phyloP scores from a whole-genome alignment of 2,113 vertebrate species.

The Podilymbus podiceps region DNA sequence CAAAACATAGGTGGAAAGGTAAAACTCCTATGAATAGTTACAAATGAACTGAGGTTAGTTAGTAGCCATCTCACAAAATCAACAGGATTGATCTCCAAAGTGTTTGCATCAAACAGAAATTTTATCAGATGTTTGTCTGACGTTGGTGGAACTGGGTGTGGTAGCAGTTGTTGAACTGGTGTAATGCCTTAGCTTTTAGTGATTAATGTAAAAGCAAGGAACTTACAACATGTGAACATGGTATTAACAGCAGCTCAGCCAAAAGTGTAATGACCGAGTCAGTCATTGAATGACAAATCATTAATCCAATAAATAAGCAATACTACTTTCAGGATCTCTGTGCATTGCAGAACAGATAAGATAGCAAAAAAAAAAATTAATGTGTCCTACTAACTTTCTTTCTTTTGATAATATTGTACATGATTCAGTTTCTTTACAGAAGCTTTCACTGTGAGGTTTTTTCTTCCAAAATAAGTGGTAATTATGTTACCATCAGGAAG shows the following conservation, averaged over 20 bases:
- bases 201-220: neutral
- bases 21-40: neutral
- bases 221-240: rapidly evolving
- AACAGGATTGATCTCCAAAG: neutral
- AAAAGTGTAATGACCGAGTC: neutral
- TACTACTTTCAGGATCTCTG: neutral
- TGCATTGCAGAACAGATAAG: neutral
- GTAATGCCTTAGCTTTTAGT: neutral
- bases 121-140: neutral
- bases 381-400: neutral
- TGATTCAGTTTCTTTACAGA: neutral
- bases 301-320: neutral
- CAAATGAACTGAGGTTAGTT: neutral
- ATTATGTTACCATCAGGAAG: neutral
- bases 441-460: neutral
- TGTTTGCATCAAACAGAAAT: neutral
- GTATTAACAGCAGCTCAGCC: neutral
- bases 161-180: neutral
- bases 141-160: neutral
- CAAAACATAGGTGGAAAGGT: neutral
- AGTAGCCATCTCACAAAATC: neutral
- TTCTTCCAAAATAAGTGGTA: neutral
- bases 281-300: neutral
- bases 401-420: neutral
- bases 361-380: neutral